Evolutionary conservation across 2,113 vertebrate species (phyloP).

Genomic region (Tenebrosternarchus preto): DNA sequence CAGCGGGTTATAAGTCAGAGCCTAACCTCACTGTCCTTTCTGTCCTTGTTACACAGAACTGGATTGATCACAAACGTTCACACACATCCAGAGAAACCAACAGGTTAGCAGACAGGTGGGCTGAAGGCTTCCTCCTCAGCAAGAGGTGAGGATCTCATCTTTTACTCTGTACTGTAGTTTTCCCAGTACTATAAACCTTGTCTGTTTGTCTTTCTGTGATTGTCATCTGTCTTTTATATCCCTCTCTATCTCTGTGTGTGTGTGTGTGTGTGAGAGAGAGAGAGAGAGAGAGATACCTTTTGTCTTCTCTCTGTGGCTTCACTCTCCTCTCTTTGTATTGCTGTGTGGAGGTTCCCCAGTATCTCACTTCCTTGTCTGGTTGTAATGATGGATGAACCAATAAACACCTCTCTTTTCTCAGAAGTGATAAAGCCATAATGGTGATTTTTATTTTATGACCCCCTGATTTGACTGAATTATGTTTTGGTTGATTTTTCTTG

Average conservation of each 20-base stretch:
- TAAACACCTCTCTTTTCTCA: constrained; percentile 14
- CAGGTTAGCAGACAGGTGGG: constrained; percentile 10
- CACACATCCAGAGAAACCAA: constrained; percentile 27
- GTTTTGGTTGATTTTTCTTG: background rate
- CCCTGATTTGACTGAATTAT: constrained; percentile 12
- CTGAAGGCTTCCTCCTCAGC: background rate
- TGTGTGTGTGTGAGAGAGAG: background rate
- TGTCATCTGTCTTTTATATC: background rate
- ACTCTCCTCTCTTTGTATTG: background rate
- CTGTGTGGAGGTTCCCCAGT: background rate
- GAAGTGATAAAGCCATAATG: constrained; percentile 15
- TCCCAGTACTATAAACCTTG: too few relatives aligned
- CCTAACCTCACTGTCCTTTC: constrained; percentile 41
- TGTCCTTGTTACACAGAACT: constrained; percentile 49
- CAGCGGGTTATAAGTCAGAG: constrained; percentile 45
- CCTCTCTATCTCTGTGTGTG: background rate
- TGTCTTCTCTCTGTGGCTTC: background rate
- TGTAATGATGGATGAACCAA: constrained; percentile 16
- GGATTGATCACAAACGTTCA: constrained; percentile 28
- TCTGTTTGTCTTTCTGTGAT: background rate
- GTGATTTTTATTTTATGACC: constrained; percentile 15
- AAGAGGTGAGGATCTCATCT: constrained; percentile 13
- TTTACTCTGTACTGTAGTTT: background rate
- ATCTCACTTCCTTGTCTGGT: background rate
- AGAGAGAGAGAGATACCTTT: background rate